These are phyloP conservation scores for Ptychodera flava DNA, from an alignment of 35 echinoderm and acorn worm genomes.

Conservation along the genomic window DNA sequence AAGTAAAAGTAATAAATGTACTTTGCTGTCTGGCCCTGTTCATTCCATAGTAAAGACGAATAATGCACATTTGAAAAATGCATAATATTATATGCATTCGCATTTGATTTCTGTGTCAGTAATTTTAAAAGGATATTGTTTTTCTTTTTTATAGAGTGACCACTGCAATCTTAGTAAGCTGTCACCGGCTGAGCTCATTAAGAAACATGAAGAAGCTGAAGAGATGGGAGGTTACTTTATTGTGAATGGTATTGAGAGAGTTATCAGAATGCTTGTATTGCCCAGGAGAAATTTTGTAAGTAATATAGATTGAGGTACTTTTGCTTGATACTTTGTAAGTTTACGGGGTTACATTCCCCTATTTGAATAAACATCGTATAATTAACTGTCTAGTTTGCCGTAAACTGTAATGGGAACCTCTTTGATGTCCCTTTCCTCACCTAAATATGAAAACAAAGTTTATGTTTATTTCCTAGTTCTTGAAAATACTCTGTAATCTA, in stretches of 20 bases:
- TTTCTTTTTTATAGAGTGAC: constrained; percentile 26
- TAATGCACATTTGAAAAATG: background rate
- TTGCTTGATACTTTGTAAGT: too few species aligned
- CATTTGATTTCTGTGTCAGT: too few species aligned
- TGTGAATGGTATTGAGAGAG: constrained; percentile 82
- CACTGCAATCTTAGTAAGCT: constrained; percentile 70
- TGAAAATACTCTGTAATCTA: too few species aligned
- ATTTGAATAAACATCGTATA: too few species aligned
- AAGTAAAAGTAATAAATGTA: background rate
- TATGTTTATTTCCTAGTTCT: too few species aligned
- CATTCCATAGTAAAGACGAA: background rate
- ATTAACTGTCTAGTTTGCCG: too few species aligned
- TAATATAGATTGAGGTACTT: too few species aligned
- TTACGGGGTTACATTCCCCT: too few species aligned
- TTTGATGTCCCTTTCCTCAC: too few species aligned
- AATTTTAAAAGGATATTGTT: too few species aligned
- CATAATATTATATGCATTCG: background rate
- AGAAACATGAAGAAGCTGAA: constrained; percentile 67
- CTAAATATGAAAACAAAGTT: too few species aligned
- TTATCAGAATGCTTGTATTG: constrained; percentile 89
- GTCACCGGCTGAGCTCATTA: constrained; percentile 57
- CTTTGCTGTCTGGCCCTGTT: background rate
- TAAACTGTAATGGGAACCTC: too few species aligned
- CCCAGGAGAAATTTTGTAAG: constrained; percentile 94
- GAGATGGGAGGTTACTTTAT: constrained; percentile 98